Percentiles rank a stretch among this genome's conserved stretches.
These are phyloP conservation scores for Coranthus polyacanthus DNA, from an alignment of 2,797 vertebrate genomes.

Conservation along the genomic window DNA sequence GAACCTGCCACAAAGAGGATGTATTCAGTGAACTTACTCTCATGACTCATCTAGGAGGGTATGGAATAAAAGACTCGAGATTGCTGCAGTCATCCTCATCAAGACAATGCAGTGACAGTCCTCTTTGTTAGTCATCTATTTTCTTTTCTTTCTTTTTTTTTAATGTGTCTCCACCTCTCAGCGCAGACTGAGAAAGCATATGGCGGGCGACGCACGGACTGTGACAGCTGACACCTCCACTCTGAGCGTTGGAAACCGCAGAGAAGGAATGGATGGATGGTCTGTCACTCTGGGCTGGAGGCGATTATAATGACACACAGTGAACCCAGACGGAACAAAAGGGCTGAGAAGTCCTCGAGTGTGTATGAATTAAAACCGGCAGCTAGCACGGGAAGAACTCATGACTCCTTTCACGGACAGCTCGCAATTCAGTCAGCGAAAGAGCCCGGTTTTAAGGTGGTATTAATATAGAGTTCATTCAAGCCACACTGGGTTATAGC, in stretches of 20 bases:
- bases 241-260: slow-evolving; percentile 5
- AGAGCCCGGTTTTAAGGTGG: neutral
- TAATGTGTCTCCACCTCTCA: neutral
- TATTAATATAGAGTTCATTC: neutral
- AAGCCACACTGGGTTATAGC: too few relatives aligned
- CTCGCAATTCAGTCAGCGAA: neutral
- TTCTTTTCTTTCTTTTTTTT: neutral
- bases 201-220: slow-evolving; percentile 25
- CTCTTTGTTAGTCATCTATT: neutral
- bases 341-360: neutral
- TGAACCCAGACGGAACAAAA: neutral
- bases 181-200: slow-evolving; percentile 28
- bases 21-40: slow-evolving; percentile 1
- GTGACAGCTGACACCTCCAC: slow-evolving; percentile 38
- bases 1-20: slow-evolving; percentile 6
- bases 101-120: neutral
- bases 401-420: neutral
- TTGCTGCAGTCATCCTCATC: neutral
- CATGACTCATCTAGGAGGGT: neutral
- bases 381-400: neutral
- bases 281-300: slow-evolving; percentile 6
- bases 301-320: neutral
- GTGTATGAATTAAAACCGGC: neutral
- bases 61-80: neutral
- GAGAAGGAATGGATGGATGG: slow-evolving; percentile 1